A percentile compares a stretch with the other conserved stretches of the same genome.
Conservation (phyloP, 1,140 invertebrate genomes). For the Anthonomus grandis region DNA sequence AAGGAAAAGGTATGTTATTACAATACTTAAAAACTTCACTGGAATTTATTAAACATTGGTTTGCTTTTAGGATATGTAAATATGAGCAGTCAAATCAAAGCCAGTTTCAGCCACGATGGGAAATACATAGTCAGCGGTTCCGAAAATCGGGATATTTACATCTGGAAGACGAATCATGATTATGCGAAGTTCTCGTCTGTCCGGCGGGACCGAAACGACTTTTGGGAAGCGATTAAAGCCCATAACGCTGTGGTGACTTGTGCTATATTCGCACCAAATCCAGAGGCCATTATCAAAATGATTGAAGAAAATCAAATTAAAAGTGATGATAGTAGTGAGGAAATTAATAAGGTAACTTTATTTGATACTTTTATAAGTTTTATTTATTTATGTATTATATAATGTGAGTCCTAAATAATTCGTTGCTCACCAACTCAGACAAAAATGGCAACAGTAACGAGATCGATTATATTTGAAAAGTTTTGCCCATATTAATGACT, state of each 20-base stretch:
- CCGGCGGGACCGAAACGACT: slow-evolving; percentile 90
- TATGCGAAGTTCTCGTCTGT: slow-evolving; percentile 94
- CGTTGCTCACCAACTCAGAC: background rate
- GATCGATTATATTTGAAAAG: too few species aligned
- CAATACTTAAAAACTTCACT: background rate
- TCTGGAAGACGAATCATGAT: slow-evolving; percentile 96
- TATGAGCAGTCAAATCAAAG: slow-evolving; percentile 95
- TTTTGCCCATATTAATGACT: too few species aligned
- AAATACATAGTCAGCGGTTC: slow-evolving; percentile 97
- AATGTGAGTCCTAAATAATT: background rate
- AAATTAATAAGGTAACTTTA: slow-evolving; percentile 31
- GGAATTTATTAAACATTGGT: background rate
- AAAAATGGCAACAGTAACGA: too few species aligned
- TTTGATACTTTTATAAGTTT: background rate
- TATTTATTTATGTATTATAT: background rate
- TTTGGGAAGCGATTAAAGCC: slow-evolving; percentile 97
- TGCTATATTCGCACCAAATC: slow-evolving; percentile 96
- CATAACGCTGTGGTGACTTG: slow-evolving; percentile 96
- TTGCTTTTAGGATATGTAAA: slow-evolving; percentile 76
- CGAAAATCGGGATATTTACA: slow-evolving; percentile 96
- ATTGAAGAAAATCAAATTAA: slow-evolving; percentile 49
- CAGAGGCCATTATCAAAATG: slow-evolving; percentile 82
- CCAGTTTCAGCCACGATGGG: slow-evolving; percentile 93
- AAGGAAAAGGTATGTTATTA: slow-evolving; percentile 30
- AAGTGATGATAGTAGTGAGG: slow-evolving; percentile 25